phyloP scores from a whole-genome alignment of 2,888 invertebrate species.

The Andrena bicolor region DNA sequence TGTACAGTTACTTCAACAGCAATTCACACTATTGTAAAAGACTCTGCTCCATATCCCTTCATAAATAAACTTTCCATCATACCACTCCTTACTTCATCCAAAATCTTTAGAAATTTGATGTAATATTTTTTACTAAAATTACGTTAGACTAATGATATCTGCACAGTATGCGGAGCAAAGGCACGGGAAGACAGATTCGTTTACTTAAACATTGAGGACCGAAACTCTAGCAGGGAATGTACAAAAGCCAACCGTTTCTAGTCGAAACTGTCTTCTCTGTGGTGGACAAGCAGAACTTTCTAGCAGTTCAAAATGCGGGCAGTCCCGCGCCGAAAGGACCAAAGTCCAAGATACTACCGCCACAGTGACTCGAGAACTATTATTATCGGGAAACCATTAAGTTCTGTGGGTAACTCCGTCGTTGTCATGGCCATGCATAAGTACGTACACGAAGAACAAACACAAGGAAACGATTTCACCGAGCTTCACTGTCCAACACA shows the following conservation, averaged over 20 bases:
- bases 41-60: too few species aligned
- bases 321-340: slow-evolving; percentile 37
- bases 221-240: slow-evolving; percentile 11
- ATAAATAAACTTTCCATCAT: too few species aligned
- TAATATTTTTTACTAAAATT: background rate
- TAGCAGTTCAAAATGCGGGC: slow-evolving; percentile 54
- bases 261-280: slow-evolving; percentile 31
- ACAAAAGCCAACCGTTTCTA: slow-evolving; percentile 11
- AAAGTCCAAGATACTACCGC: slow-evolving; percentile 53
- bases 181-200: background rate
- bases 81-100: too few species aligned
- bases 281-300: slow-evolving; percentile 46
- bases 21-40: too few species aligned
- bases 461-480: background rate
- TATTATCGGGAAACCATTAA: slow-evolving; percentile 63
- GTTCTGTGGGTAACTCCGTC: slow-evolving; percentile 44
- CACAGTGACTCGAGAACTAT: slow-evolving; percentile 49
- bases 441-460: background rate
- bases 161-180: background rate
- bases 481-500: background rate
- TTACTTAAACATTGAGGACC: background rate
- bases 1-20: too few species aligned
- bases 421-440: slow-evolving; percentile 26
- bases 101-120: too few species aligned
- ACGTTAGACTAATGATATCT: background rate